phyloP scores from a whole-genome alignment of 1,140 invertebrate species.

The Belonocnema kinseyi region DNA sequence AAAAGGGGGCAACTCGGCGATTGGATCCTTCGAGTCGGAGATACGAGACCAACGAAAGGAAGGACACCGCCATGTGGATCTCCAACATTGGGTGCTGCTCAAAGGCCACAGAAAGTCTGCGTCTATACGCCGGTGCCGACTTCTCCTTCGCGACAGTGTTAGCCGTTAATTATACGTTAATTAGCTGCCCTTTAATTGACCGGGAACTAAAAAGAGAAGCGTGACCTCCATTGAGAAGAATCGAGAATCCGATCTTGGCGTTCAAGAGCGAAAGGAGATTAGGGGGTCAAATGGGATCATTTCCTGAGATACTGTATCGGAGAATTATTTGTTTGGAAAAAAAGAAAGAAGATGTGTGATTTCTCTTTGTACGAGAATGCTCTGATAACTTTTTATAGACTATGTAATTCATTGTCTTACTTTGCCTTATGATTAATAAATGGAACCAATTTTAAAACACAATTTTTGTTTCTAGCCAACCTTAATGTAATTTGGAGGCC shows the following conservation, averaged over 20 bases:
- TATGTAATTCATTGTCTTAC: no score
- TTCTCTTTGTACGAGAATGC: no score
- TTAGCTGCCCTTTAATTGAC: conserved; percentile 71
- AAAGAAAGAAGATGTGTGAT: no score
- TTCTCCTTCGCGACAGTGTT: conserved; percentile 69
- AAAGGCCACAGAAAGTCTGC: conserved; percentile 45
- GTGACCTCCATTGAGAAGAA: conserved; percentile 20
- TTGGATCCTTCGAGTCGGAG: conserved; percentile 51
- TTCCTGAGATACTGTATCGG: background rate
- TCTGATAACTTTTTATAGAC: no score
- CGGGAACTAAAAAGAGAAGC: conserved; percentile 49
- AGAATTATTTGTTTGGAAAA: background rate
- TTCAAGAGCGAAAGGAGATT: conserved; percentile 32
- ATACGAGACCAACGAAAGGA: conserved; percentile 54
- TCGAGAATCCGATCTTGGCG: conserved; percentile 6
- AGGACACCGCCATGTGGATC: conserved; percentile 43
- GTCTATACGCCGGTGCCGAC: conserved; percentile 42
- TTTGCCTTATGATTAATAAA: no score
- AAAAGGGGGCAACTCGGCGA: conserved; percentile 51
- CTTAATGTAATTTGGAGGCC: no score
- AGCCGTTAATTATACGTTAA: conserved; percentile 75
- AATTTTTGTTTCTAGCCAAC: no score
- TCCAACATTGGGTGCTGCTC: conserved; percentile 47
- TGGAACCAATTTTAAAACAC: no score
- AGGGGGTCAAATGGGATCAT: conserved; percentile 7